Base-by-base conservation (phyloP, 1,140 invertebrate species). In the Lepidurus apus region DNA sequence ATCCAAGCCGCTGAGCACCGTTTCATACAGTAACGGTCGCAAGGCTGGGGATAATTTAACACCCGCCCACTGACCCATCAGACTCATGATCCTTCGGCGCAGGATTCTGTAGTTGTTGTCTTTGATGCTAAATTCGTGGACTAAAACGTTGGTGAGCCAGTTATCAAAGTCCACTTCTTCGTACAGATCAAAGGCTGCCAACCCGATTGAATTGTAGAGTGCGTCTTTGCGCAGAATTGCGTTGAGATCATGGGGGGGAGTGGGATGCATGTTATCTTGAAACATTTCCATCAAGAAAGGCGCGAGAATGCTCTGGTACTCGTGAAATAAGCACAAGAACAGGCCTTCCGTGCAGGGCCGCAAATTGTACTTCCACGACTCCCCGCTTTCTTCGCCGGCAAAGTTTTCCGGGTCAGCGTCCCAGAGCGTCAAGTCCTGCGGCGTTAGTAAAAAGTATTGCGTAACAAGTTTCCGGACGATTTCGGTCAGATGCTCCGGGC, bases 121-220 rank as follows among this genome's bases (percentile, higher is more conserved):
- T 84, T 91, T 91, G 9, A 94, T 88, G 84, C 92, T 90, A 45
- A 98, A 84, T 86, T 98, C 96, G 81, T 90, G 88, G 74, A 92
- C 89, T 78, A 98, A 85, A 76, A 92, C 91, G 43, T 90, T 91
- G n/a, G 89, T 90, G 82, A 98, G 94, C 95, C 95, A 98, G 78
- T 92, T 88, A 85, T 98, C 94, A 87, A 98, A 98, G 85, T 97
- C 93, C 21, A 96, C 92, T 83, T 96, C 93, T 85, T 98, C 94
- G 84, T 94, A 97, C 74, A 98, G 87, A 82, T 97, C 93, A 86
- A 94, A 95, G 0, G 94, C 91, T n/a, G 91, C 91, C 77, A 96
- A 87, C 21, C 95, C 94, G 76, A 95, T 91, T 1, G 95, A 95
- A 87, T 95, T 95, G 83, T 98, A 98, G 77, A 98, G 91, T n/a